Evolutionary conservation across 2,888 invertebrate genomes (phyloP).

Genomic region (Cephonodes hylas): DNA sequence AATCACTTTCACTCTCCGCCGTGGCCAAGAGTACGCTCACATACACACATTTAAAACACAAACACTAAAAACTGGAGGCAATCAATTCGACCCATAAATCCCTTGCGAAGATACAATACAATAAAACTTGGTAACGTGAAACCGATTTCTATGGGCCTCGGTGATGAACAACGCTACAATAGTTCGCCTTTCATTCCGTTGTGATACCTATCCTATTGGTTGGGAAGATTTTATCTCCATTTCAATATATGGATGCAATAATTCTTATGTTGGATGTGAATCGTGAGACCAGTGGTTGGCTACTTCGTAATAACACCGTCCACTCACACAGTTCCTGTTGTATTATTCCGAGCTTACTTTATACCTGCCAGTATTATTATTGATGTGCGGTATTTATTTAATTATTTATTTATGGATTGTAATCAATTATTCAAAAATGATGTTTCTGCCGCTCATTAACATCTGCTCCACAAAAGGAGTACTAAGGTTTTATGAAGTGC

Average conservation of each 20-base stretch:
- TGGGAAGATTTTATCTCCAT: slow-evolving; percentile 3
- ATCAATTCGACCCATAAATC: neutral
- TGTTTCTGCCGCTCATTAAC: no score
- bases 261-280: neutral
- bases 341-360: no score
- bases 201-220: slow-evolving; percentile 1
- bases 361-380: no score
- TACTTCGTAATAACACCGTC: neutral
- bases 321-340: neutral
- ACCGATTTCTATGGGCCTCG: slow-evolving; percentile 17
- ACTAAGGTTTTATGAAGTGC: no score
- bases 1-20: neutral
- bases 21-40: neutral
- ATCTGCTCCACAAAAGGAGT: no score
- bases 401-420: no score
- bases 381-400: no score
- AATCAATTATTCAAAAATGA: no score
- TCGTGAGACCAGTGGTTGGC: neutral
- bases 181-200: slow-evolving; percentile 16
- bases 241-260: slow-evolving; percentile 2
- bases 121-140: slow-evolving; percentile 15
- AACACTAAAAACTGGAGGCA: neutral
- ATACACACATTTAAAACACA: neutral
- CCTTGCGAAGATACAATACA: neutral
- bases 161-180: slow-evolving; percentile 18